Percentiles rank a stretch among this genome's conserved stretches.
Evolutionary conservation across 2,888 invertebrate genomes (phyloP).

Genomic region (Pheosia tremula): DNA sequence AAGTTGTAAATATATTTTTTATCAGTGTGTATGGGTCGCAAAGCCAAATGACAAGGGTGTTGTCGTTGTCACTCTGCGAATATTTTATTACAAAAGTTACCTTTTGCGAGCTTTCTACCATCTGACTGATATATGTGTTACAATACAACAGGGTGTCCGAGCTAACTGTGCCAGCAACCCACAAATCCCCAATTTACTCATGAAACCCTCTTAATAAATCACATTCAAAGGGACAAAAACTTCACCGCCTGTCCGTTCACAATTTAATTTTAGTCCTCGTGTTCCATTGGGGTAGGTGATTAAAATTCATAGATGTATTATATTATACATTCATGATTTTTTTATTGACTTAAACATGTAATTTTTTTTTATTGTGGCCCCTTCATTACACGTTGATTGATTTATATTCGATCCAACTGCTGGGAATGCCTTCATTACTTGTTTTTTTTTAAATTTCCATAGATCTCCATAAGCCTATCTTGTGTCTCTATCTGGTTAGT

Average conservation of each 20-base stretch:
- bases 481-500: no score
- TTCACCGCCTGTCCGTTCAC: slow-evolving; percentile 23
- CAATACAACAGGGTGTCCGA: slow-evolving; percentile 8
- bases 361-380: no score
- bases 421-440: no score
- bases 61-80: slow-evolving; percentile 40
- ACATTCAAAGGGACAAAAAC: slow-evolving; percentile 33
- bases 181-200: slow-evolving; percentile 29
- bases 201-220: slow-evolving; percentile 40
- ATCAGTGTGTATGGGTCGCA: slow-evolving; percentile 6
- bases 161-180: slow-evolving; percentile 9
- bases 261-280: slow-evolving; percentile 2
- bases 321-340: no score
- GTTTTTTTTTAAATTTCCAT: no score
- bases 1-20: slow-evolving; percentile 15
- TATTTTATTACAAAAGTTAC: slow-evolving; percentile 38
- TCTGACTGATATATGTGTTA: slow-evolving; percentile 11
- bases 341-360: no score
- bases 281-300: background rate
- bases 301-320: no score
- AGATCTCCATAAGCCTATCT: no score
- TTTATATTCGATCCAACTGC: no score
- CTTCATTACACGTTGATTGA: no score
- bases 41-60: slow-evolving; percentile 46
- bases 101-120: slow-evolving; percentile 17